phyloP scores from a whole-genome alignment of 2,888 invertebrate genomes.

The Polydrusus pterygomalis region DNA sequence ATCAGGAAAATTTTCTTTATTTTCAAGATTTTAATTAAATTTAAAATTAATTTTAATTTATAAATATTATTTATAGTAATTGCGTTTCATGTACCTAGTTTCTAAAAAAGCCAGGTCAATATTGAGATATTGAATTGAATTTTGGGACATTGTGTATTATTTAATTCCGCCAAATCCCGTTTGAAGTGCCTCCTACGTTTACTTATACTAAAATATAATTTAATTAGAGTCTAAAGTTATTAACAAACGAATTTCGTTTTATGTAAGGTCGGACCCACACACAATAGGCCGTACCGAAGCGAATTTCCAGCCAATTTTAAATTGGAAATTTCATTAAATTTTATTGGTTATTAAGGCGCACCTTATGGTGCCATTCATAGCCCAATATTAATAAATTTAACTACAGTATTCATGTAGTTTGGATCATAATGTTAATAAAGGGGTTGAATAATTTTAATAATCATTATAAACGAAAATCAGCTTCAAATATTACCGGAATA shows the following conservation, averaged over 20 bases:
- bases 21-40: background rate
- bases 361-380: background rate
- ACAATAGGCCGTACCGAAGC: conserved; percentile 4
- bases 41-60: too few species aligned
- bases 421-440: too few species aligned
- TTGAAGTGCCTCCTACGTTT: background rate
- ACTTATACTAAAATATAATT: background rate
- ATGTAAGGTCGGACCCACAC: background rate
- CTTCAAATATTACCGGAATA: too few species aligned
- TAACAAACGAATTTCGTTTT: conserved; percentile 10
- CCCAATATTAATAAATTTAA: conserved; percentile 20
- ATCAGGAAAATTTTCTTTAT: background rate
- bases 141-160: too few species aligned
- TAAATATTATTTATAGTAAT: too few species aligned
- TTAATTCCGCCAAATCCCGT: background rate
- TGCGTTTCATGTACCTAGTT: too few species aligned
- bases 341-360: conserved; percentile 21
- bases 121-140: background rate
- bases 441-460: too few species aligned
- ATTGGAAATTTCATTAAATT: conserved; percentile 33
- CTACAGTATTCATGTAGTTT: background rate
- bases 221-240: conserved; percentile 11
- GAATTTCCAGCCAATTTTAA: conserved; percentile 28
- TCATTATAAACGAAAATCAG: too few species aligned
- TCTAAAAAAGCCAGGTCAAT: background rate